These are phyloP conservation scores for Hapalemur alaotrensis DNA, from an alignment of 2,797 vertebrate genomes.

Conservation along the genomic window DNA sequence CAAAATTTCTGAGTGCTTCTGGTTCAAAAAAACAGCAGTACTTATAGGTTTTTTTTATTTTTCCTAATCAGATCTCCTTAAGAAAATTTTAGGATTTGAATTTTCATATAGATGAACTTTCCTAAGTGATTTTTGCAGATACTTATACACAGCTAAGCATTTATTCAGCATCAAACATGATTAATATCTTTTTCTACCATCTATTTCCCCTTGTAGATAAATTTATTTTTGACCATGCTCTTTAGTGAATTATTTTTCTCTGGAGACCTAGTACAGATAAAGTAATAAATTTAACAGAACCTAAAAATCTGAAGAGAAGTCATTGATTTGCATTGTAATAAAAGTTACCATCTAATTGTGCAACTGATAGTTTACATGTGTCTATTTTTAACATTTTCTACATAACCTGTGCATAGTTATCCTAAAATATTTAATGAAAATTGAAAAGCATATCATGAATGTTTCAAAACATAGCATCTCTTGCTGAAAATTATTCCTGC, in stretches of 20 bases:
- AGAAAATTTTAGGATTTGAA: conserved; percentile 34
- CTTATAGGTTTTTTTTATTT: background rate
- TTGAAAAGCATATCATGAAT: background rate
- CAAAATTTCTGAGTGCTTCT: background rate
- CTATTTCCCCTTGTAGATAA: conserved; percentile 39
- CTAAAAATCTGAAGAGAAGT: background rate
- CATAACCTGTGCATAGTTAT: background rate
- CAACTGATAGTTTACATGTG: background rate
- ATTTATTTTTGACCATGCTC: conserved; percentile 30
- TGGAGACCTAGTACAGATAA: background rate
- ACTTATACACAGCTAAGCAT: conserved; percentile 40
- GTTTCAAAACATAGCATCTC: background rate
- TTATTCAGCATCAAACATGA: conserved; percentile 46
- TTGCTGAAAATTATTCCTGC: background rate
- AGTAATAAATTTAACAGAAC: background rate
- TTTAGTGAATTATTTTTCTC: background rate
- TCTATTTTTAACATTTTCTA: background rate
- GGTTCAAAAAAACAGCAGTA: background rate
- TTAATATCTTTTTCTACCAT: conserved; percentile 41
- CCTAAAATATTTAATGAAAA: background rate
- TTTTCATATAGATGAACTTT: conserved; percentile 49
- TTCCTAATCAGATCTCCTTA: background rate
- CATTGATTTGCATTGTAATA: background rate
- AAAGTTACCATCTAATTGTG: background rate
- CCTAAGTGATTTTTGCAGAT: conserved; percentile 37